Evolutionary conservation across 1,140 invertebrate genomes (phyloP), one percentile per base, ranked within the genome.

Genomic region (Trachelipus rathkii): DNA sequence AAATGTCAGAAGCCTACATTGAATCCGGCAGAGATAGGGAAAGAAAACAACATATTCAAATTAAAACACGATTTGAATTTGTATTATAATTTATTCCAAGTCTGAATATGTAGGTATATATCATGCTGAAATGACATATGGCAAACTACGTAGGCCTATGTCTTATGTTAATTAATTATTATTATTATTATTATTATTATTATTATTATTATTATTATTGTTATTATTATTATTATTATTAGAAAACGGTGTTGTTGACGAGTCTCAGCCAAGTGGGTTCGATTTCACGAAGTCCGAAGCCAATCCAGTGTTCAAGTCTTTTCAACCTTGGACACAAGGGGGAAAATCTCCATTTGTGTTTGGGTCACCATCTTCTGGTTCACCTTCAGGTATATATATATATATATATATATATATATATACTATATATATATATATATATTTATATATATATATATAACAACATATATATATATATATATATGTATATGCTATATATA

Each of bases 221-320:
- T 33, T 33, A 33, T 33, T 33, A 33, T 33, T 33, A 33, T 33
- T 33, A 33, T 33, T 33, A 33, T 33, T 33, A 33, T 33, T 33
- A 23, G 15, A 44, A 74, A 77, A 71, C 66, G 75, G 53, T 69
- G 24, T 77, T 21, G 72, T n/a, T 11, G 72, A 75, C 21, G 68
- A 23, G n/a, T 23, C 68, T 43, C 72, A 71, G 19, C 78, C 73
- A 68, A 19, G 50, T 8, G 78, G 78, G n/a, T 79, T 79, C 76
- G 78, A 79, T 72, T 79, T 79, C 78, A 79, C 78, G 4, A 74
- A 79, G 23, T 74, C 78, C 19, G 71, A 79, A 53, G 76, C 53
- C 24, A 79, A 74, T 33, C 78, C 78, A 53, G 75, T 79, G 67
- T 79, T 79, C 68, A 73, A 74, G 21, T 72, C 75, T 10, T 79